Evolutionary conservation across 1,140 invertebrate species (phyloP).

Genomic region (Holcopasites calliopsidis): DNA sequence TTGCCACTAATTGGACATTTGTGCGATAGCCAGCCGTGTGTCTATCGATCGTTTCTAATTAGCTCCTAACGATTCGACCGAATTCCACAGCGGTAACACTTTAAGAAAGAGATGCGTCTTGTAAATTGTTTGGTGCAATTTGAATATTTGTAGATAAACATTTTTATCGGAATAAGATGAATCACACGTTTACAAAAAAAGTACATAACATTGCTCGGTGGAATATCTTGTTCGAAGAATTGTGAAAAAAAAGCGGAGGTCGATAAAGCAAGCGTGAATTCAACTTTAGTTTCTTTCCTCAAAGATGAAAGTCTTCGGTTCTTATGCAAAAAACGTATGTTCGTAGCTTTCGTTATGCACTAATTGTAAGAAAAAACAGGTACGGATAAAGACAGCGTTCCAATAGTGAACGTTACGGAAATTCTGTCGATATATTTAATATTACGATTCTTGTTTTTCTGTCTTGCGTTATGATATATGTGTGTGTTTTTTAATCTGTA

Average conservation of each 20-base stretch:
- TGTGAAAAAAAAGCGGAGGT: neutral
- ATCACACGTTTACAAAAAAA: no score
- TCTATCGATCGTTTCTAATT: neutral
- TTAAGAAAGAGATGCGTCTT: no score
- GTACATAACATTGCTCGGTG: no score
- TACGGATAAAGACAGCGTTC: constrained; percentile 42
- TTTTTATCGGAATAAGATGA: no score
- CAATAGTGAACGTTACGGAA: constrained; percentile 13
- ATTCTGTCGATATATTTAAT: constrained; percentile 8
- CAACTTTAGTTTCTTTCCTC: neutral
- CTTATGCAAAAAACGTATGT: constrained; percentile 19
- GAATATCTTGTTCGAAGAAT: no score
- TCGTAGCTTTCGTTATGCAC: constrained; percentile 16
- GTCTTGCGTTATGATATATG: neutral
- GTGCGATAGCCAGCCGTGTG: neutral
- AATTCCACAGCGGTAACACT: neutral
- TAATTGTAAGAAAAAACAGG: constrained; percentile 49
- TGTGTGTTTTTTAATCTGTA: neutral
- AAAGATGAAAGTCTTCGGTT: constrained; percentile 23
- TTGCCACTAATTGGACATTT: neutral
- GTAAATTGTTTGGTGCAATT: no score
- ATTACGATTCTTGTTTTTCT: neutral
- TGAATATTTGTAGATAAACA: no score
- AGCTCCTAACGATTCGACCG: neutral
- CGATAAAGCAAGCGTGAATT: neutral